A percentile compares a stretch with the other conserved stretches of the same genome.
Evolutionary conservation across 2,113 vertebrate genomes (phyloP).

Genomic region (Montifringilla adamsi): DNA sequence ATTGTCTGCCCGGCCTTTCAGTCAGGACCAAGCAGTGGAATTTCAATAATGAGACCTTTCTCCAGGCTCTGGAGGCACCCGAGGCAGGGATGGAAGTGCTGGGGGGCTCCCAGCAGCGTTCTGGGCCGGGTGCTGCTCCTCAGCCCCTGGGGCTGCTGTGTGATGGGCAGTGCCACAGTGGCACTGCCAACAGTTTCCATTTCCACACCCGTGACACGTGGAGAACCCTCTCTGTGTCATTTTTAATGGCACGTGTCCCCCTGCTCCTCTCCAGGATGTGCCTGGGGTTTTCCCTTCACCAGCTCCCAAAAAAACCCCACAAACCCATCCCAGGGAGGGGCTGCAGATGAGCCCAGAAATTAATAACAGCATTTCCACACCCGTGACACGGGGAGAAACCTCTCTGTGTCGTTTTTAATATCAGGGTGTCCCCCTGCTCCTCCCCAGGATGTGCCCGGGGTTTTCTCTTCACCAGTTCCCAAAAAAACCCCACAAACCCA

Average conservation of each 20-base stretch:
- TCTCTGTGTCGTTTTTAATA: neutral
- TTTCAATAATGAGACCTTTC: neutral
- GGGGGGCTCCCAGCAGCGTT: neutral
- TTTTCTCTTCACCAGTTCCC: neutral
- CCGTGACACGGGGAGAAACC: neutral
- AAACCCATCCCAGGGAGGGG: neutral
- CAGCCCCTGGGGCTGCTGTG: neutral
- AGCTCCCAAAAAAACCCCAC: too few relatives aligned
- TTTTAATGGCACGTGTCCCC: too few relatives aligned
- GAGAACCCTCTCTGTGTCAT: too few relatives aligned
- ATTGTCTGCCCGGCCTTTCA: slow-evolving; percentile 1
- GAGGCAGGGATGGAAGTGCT: neutral
- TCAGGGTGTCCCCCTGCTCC: neutral
- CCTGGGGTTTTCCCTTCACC: too few relatives aligned
- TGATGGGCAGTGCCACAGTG: neutral
- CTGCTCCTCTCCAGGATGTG: too few relatives aligned
- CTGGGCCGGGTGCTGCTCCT: neutral
- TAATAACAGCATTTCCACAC: neutral
- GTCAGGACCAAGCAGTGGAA: neutral
- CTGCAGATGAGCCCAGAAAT: too few relatives aligned
- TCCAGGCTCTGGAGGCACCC: neutral
- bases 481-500: neutral
- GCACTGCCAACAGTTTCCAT: neutral
- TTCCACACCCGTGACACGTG: too few relatives aligned
- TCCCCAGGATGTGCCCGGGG: neutral